These are phyloP conservation scores for Drosophila sp. DNA, from an alignment of 1,140 invertebrate species.

Conservation along the genomic window DNA sequence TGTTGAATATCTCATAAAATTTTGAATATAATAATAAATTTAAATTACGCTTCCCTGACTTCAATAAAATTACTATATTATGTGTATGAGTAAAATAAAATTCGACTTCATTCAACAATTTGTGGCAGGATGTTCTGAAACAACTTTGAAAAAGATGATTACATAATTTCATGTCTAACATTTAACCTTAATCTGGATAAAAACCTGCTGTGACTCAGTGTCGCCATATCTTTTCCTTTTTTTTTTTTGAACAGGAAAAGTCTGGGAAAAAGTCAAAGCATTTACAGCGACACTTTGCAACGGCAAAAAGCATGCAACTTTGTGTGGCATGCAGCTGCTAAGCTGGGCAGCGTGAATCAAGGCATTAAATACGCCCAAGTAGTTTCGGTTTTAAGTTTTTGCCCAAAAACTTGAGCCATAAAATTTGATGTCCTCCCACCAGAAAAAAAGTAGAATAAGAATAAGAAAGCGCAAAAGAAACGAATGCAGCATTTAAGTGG, in stretches of 20 bases:
- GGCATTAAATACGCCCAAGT: conserved; percentile 32
- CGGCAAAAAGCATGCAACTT: conserved; percentile 20
- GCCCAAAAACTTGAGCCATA: conserved; percentile 57
- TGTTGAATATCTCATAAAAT: no score
- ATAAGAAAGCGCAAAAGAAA: not conserved
- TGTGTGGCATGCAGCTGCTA: conserved; percentile 12
- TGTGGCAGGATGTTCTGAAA: not conserved
- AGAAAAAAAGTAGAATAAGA: not conserved
- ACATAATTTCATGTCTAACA: conserved; percentile 3
- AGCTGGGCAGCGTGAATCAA: conserved; percentile 13
- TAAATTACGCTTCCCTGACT: no score
- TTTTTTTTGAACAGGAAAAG: not conserved
- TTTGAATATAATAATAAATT: no score
- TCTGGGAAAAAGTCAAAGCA: conserved; percentile 22
- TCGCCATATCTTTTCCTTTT: not conserved
- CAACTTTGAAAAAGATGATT: not conserved
- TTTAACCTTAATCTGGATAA: conserved; percentile 1
- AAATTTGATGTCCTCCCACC: conserved; percentile 49
- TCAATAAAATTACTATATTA: no score
- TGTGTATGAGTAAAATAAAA: not conserved
- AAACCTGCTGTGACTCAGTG: not conserved
- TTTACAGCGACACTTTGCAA: conserved; percentile 28
- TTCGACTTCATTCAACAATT: not conserved
- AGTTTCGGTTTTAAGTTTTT: conserved; percentile 40
- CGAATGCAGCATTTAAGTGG: conserved; percentile 8